Evolutionary conservation across 2,113 vertebrate genomes (phyloP), one percentile per base, ranked within the genome.

Genomic region (Protomyctophum bolini): DNA sequence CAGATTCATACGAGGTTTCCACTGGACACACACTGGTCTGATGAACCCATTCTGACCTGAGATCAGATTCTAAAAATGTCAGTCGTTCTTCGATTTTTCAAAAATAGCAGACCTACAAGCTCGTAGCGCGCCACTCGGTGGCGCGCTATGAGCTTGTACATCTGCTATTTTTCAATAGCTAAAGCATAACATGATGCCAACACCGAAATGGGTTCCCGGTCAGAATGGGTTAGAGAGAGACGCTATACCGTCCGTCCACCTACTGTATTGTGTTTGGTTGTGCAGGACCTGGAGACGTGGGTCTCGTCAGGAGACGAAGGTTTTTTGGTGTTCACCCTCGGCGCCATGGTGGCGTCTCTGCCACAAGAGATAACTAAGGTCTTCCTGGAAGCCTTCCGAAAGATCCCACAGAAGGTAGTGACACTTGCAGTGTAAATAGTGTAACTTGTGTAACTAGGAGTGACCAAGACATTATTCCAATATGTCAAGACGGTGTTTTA

Each of bases 291-390:
- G 41, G 92, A 95, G 80, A 83, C 86, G 33, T 96, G 97, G n/a
- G 72, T 97, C n/a, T n/a, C n/a, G 68, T 97, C 96, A 4, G 96
- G 96, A 71, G 91, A 96, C 10, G 94, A 98, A 0, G 97, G 97
- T 5, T 90, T 97, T 28, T 85, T 99, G 33, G 94, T 99, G 63
- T 98, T 99, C 87, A 97, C 95, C 0, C 83, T 98, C 86, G 97
- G 97, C 7, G 94, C 94, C 7, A 91, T 96, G 92, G 74, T 97
- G 58, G 93, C 95, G 0, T 91, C 95, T 2, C 92, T 98, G 68
- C 96, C 97, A 0, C 83, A 90, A 65, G 84, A 95, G 61, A 95
- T 85, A 73, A 94, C 94, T 0, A 83, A 46, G 41, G 83, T 91
- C 65, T 97, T 99, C 0, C 92, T 95, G 0, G 91, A 96, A 0